phyloP scores from a whole-genome alignment of 2,888 invertebrate species.

The Tenthredo notha region DNA sequence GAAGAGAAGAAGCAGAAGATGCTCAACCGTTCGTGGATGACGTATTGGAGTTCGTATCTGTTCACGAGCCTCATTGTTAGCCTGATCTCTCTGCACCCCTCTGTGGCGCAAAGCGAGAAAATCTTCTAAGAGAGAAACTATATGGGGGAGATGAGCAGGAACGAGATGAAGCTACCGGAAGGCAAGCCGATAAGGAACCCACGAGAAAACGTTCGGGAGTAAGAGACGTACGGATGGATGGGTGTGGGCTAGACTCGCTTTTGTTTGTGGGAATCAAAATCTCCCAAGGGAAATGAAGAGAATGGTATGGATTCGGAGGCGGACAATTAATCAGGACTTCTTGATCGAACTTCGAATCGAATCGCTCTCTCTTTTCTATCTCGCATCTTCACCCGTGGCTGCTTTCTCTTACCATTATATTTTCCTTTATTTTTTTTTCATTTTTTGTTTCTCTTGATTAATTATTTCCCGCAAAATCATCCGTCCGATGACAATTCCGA shows the following conservation, averaged over 20 bases:
- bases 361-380: not conserved
- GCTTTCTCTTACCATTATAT: not conserved
- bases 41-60: conserved; percentile 50
- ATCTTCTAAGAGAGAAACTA: conserved; percentile 30
- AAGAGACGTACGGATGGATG: conserved; percentile 30
- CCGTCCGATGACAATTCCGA: not conserved
- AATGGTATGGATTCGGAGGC: conserved; percentile 28
- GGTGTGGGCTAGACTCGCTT: conserved; percentile 25
- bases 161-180: conserved; percentile 46
- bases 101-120: conserved; percentile 33
- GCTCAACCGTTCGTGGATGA: conserved; percentile 47
- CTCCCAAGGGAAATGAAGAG: conserved; percentile 51
- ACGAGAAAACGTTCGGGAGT: conserved; percentile 28
- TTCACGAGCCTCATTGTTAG: conserved; percentile 38
- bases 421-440: not conserved
- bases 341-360: conserved; percentile 44
- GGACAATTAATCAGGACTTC: conserved; percentile 43
- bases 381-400: not conserved
- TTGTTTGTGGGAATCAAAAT: conserved; percentile 51
- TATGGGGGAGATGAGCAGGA: conserved; percentile 29
- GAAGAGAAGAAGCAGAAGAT: conserved; percentile 5
- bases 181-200: conserved; percentile 43
- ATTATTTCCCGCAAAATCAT: not conserved
- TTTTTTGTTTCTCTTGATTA: not conserved
- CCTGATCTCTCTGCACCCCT: not conserved